These are phyloP conservation scores for Capra hircus DNA, from an alignment of 2,113 vertebrate genomes.

Conservation along the genomic window DNA sequence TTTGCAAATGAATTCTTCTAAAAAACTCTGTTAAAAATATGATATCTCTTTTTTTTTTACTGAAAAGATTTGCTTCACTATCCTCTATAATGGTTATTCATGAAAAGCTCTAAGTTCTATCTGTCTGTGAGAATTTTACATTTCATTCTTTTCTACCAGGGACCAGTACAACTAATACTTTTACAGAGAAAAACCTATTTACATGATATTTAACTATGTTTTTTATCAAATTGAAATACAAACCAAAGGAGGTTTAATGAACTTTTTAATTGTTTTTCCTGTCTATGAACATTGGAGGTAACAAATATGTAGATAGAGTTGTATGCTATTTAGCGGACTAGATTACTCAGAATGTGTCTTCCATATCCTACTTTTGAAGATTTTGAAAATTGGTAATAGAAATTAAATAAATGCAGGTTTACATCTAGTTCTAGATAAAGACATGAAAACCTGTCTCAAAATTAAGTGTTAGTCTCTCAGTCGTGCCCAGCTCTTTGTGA, in stretches of 20 bases:
- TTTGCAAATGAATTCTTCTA: conserved; percentile 23
- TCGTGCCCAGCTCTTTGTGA: neutral
- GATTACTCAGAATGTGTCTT: neutral
- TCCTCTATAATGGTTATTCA: neutral
- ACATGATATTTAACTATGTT: neutral
- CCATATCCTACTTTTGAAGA: neutral
- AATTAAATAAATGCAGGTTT: neutral
- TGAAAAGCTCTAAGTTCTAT: neutral
- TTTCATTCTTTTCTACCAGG: neutral
- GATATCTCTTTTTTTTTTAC: neutral
- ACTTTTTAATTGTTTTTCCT: neutral
- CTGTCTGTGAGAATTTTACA: neutral
- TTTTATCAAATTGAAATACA: neutral
- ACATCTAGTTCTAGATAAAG: neutral
- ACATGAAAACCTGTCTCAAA: neutral
- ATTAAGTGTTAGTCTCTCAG: neutral
- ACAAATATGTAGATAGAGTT: neutral
- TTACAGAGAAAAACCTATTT: neutral
- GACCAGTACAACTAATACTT: neutral
- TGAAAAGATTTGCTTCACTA: conserved; percentile 7
- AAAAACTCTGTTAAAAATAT: neutral
- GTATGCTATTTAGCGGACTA: neutral
- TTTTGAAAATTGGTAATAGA: neutral
- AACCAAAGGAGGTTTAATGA: neutral
- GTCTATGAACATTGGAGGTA: neutral